Evolutionary conservation across 1,140 invertebrate genomes (phyloP).

Genomic region (Dermatophagoides farinae): DNA sequence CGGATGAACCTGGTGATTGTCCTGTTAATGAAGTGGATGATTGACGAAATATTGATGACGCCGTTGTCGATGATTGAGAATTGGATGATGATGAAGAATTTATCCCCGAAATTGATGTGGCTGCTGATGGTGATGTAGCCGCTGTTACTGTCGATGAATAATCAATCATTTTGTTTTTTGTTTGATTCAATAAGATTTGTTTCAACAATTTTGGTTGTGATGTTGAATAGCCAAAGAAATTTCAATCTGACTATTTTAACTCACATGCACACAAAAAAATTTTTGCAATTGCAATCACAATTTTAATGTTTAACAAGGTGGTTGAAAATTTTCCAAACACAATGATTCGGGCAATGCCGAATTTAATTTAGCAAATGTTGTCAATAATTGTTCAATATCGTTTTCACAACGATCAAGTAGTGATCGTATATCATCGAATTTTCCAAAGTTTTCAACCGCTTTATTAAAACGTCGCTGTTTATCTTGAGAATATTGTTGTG

Average conservation of each 20-base stretch:
- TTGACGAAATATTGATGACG: not conserved
- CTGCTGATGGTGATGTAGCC: not conserved
- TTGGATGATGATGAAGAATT: not conserved
- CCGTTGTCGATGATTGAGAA: not conserved
- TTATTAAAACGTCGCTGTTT: constrained; percentile 6
- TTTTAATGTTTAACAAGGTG: too few species aligned
- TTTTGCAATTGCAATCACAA: too few species aligned
- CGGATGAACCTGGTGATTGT: not conserved
- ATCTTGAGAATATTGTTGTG: not conserved
- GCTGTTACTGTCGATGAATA: too few species aligned
- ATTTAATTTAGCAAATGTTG: constrained; percentile 8
- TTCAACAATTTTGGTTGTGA: not conserved
- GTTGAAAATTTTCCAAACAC: constrained; percentile 5
- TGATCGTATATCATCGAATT: constrained; percentile 7
- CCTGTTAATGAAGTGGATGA: not conserved
- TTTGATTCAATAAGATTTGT: not conserved
- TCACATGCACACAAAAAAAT: too few species aligned
- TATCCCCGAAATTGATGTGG: not conserved
- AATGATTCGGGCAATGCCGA: not conserved
- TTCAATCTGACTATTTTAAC: too few species aligned
- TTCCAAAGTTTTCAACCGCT: constrained; percentile 10
- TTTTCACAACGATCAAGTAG: constrained; percentile 7
- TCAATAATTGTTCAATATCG: constrained; percentile 3
- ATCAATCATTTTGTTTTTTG: not conserved
- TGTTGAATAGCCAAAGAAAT: not conserved